phyloP scores from a whole-genome alignment of 2,797 vertebrate species.

The Enteromius paludinosus region DNA sequence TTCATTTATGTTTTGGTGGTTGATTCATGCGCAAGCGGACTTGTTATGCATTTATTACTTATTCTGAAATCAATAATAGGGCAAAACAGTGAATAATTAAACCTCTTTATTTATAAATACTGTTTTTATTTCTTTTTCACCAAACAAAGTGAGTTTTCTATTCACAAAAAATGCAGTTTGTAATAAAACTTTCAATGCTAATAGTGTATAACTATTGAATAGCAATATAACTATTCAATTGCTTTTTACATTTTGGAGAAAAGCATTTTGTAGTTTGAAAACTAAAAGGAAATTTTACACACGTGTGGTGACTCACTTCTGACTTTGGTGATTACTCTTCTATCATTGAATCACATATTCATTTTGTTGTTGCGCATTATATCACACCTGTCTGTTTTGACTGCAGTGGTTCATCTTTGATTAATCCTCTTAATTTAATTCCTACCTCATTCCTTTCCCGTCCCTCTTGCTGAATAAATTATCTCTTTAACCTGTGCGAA shows the following conservation, averaged over 20 bases:
- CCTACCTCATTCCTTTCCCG: background rate
- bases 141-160: background rate
- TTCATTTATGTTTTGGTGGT: background rate
- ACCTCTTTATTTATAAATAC: background rate
- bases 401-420: background rate
- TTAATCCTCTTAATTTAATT: constrained; percentile 36
- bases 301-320: background rate
- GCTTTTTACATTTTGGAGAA: background rate
- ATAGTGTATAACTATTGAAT: too few species aligned
- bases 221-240: too few species aligned
- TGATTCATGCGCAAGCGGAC: background rate
- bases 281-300: background rate
- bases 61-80: background rate
- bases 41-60: background rate
- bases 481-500: constrained; percentile 19
- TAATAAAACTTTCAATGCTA: too few species aligned
- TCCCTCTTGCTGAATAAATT: constrained; percentile 28
- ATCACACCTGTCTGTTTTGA: constrained; percentile 2
- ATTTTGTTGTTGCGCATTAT: background rate
- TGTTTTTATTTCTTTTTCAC: background rate
- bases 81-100: background rate
- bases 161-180: too few species aligned
- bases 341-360: background rate
- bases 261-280: background rate
- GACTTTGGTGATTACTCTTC: background rate